Evolutionary conservation across 2,888 invertebrate species (phyloP).

Genomic region (Halictus quadricinctus): DNA sequence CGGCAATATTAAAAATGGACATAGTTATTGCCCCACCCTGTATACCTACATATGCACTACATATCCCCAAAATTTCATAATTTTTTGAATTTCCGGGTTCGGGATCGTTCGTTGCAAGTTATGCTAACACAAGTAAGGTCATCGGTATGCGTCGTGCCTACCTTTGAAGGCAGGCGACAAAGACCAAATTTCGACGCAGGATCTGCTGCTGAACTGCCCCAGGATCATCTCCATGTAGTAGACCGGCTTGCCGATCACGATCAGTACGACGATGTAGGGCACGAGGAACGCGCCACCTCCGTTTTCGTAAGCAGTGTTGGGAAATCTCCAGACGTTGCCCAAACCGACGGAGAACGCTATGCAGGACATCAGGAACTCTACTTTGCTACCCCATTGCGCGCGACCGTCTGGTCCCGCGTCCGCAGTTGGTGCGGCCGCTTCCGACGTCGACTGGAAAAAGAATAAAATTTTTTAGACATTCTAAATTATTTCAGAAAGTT

Average conservation of each 20-base stretch:
- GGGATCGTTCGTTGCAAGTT: too few relatives aligned
- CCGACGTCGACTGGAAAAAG: not conserved
- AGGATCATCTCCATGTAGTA: slow-evolving; percentile 92
- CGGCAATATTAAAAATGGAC: too few relatives aligned
- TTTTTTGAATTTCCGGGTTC: not conserved
- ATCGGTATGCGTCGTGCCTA: slow-evolving; percentile 2
- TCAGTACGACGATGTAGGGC: slow-evolving; percentile 87
- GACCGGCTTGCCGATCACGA: slow-evolving; percentile 89
- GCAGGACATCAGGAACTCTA: slow-evolving; percentile 87
- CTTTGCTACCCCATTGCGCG: slow-evolving; percentile 84
- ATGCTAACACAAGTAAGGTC: too few relatives aligned
- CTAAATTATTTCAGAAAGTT: not conserved
- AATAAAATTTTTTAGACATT: not conserved
- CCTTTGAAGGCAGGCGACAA: slow-evolving; percentile 90
- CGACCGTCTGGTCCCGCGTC: slow-evolving; percentile 25
- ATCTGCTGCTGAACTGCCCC: slow-evolving; percentile 92
- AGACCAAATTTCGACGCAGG: slow-evolving; percentile 88
- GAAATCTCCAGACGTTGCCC: slow-evolving; percentile 88
- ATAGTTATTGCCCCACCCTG: too few relatives aligned
- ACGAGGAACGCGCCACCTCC: slow-evolving; percentile 88
- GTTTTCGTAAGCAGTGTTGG: slow-evolving; percentile 86
- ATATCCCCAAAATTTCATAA: not conserved
- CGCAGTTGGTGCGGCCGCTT: not conserved
- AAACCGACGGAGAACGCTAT: slow-evolving; percentile 87
- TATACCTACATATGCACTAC: too few relatives aligned